A percentile compares a stretch with the other conserved stretches of the same genome.
Evolutionary conservation across 2,888 invertebrate genomes (phyloP).

Genomic region (Byasa hedistus): DNA sequence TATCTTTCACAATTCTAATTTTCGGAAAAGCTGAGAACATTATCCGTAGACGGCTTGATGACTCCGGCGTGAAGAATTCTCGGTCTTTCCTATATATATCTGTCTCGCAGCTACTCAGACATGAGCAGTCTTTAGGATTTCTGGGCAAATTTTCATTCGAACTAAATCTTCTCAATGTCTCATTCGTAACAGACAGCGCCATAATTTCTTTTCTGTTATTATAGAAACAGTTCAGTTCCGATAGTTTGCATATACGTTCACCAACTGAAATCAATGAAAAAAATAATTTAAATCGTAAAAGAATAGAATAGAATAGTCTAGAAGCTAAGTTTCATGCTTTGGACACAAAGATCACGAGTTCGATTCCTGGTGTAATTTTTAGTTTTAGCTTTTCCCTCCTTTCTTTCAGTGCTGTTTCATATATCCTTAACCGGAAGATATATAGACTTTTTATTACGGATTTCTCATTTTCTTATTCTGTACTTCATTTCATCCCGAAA

Average conservation of each 20-base stretch:
- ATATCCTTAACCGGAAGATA: no score
- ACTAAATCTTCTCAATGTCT: slow-evolving; percentile 43
- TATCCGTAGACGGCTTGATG: slow-evolving; percentile 52
- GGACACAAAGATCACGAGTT: no score
- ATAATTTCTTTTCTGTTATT: slow-evolving; percentile 56
- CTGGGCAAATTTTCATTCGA: slow-evolving; percentile 47
- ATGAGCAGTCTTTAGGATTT: slow-evolving; percentile 58
- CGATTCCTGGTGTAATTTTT: no score
- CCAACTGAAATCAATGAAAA: slow-evolving; percentile 43
- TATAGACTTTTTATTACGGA: no score
- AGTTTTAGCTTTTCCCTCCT: no score
- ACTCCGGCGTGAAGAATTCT: slow-evolving; percentile 47
- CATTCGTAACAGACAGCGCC: slow-evolving; percentile 49
- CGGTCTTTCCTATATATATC: slow-evolving; percentile 59
- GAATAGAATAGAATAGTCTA: not conserved
- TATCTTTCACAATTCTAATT: slow-evolving; percentile 83
- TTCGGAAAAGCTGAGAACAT: slow-evolving; percentile 84
- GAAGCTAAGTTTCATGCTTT: no score
- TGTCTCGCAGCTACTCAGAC: slow-evolving; percentile 61
- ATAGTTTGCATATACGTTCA: slow-evolving; percentile 61
- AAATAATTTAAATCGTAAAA: not conserved
- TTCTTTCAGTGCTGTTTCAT: no score
- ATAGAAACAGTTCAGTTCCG: slow-evolving; percentile 58
- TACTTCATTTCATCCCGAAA: no score
- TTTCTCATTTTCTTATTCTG: no score